Conservation (phyloP, 2,797 vertebrate genomes). For the Semotilus atromaculatus region DNA sequence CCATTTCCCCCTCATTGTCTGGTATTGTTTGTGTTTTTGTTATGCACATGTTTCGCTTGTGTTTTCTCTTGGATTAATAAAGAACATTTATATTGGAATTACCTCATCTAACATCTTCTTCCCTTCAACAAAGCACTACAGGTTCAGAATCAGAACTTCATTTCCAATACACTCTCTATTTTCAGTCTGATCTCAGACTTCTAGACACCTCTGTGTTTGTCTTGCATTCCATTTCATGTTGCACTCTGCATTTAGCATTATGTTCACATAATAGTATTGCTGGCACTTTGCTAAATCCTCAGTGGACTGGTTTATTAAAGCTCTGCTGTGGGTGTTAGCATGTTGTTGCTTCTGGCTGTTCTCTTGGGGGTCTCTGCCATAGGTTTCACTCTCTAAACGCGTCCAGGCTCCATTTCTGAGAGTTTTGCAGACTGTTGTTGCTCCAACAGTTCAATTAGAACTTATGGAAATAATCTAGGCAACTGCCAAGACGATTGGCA, state of each 20-base stretch:
- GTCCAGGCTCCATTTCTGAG: slow-evolving; percentile 61
- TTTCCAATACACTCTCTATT: not conserved
- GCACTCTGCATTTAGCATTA: slow-evolving; percentile 21
- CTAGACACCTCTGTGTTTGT: not conserved
- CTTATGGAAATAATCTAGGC: slow-evolving; percentile 62
- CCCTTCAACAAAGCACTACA: not conserved
- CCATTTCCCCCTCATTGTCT: no score
- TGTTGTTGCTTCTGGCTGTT: slow-evolving; percentile 12
- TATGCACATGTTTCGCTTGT: not conserved
- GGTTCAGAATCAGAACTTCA: no score
- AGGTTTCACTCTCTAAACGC: slow-evolving; percentile 51
- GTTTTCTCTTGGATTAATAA: not conserved
- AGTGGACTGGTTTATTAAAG: slow-evolving; percentile 21
- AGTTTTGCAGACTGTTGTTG: slow-evolving; percentile 55
- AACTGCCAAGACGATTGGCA: slow-evolving; percentile 65
- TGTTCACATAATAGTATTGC: slow-evolving; percentile 21
- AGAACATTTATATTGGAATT: not conserved
- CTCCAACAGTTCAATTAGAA: slow-evolving; percentile 64
- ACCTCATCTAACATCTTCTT: not conserved
- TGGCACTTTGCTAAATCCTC: slow-evolving; percentile 28
- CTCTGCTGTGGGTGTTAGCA: slow-evolving; percentile 20
- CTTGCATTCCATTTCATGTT: slow-evolving; percentile 19
- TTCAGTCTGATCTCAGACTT: not conserved
- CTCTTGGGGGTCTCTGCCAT: slow-evolving; percentile 32
- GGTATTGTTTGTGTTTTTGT: no score